Conservation (phyloP, 2,888 invertebrate genomes). For the Callyntrura sp. region DNA sequence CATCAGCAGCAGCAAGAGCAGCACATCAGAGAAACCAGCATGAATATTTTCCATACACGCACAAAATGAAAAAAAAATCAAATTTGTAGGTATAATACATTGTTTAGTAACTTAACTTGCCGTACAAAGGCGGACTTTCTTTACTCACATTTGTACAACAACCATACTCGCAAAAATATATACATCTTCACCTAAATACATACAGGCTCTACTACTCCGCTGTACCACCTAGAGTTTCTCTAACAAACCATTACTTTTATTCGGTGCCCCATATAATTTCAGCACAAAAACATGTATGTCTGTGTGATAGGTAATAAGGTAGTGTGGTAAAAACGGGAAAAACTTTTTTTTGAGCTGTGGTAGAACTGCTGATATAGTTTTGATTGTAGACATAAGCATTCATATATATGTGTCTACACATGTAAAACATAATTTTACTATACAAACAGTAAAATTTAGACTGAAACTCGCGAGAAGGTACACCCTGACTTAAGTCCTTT, state of each 20-base stretch:
- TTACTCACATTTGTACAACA: not conserved
- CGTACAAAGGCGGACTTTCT: slow-evolving; percentile 1
- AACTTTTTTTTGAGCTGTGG: not conserved
- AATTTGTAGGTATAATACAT: slow-evolving; percentile 9
- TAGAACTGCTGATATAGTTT: not conserved
- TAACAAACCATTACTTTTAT: slow-evolving; percentile 28
- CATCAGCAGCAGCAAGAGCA: not conserved
- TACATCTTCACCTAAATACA: not conserved
- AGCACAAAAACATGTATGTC: not conserved
- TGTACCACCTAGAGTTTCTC: not conserved
- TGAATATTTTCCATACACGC: slow-evolving; percentile 61
- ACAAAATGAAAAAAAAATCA: slow-evolving; percentile 47
- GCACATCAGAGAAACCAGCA: slow-evolving; percentile 22
- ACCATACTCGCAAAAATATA: not conserved
- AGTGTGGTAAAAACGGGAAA: not conserved
- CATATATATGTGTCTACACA: not conserved
- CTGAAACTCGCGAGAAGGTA: not conserved
- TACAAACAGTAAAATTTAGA: slow-evolving; percentile 52
- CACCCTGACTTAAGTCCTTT: slow-evolving; percentile 44
- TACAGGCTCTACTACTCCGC: not conserved
- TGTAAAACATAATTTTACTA: too few relatives aligned
- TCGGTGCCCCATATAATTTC: slow-evolving; percentile 54
- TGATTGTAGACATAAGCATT: not conserved
- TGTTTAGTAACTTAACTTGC: not conserved
- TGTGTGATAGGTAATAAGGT: not conserved